These are phyloP conservation scores for Chamaetylas fuelleborni DNA, from an alignment of 2,113 vertebrate genomes.

Conservation along the genomic window DNA sequence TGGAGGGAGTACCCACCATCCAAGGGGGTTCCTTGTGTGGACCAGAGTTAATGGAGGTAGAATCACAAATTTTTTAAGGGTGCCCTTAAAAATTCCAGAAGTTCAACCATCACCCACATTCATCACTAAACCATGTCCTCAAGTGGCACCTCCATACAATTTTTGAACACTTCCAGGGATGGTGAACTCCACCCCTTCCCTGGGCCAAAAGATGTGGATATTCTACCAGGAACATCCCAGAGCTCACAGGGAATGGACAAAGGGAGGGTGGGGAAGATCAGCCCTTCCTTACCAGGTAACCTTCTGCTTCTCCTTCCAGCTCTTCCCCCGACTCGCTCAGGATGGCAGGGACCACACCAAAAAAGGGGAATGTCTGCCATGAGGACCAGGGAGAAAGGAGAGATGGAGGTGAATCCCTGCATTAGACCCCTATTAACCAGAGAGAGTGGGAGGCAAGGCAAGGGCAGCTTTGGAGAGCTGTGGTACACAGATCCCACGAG, in stretches of 20 bases:
- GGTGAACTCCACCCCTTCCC: neutral
- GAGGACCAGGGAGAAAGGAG: neutral
- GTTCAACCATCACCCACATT: neutral
- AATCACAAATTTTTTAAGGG: neutral
- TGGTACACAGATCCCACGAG: rapidly evolving
- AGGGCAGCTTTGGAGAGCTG: neutral
- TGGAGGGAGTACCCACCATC: neutral
- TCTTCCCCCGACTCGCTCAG: conserved; percentile 93
- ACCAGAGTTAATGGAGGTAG: neutral
- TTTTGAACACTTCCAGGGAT: neutral
- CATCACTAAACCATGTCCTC: neutral
- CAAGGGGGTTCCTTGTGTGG: neutral
- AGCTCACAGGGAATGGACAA: neutral
- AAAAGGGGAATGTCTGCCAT: conserved; percentile 92
- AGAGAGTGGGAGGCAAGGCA: neutral
- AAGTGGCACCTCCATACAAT: neutral
- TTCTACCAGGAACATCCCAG: neutral
- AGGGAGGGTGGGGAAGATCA: neutral
- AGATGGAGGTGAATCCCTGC: neutral
- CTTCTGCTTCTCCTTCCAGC: conserved; percentile 92
- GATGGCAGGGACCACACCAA: conserved; percentile 93
- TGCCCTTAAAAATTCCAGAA: neutral
- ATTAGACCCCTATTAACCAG: neutral
- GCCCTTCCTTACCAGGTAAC: conserved; percentile 87
- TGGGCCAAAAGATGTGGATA: neutral